Evolutionary conservation across 2,888 invertebrate genomes (phyloP), one percentile per base, ranked within the genome.

Genomic region (Melanargia galathea): DNA sequence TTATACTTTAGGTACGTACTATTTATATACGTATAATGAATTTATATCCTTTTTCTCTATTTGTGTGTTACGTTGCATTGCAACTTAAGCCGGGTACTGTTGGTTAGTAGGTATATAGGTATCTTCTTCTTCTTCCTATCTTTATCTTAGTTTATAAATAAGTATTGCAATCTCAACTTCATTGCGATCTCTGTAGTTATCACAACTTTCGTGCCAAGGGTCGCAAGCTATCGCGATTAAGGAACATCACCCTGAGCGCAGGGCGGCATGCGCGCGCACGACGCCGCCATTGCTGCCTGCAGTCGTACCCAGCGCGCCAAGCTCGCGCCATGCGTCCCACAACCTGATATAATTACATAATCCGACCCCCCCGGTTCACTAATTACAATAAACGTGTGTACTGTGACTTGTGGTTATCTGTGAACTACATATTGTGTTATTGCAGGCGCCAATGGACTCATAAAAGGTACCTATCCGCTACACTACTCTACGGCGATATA

Each of bases 181-280:
- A n/a, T n/a, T n/a, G n/a, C n/a, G n/a, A n/a, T n/a, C n/a, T n/a
- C n/a, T n/a, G n/a, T n/a, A n/a, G n/a, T n/a, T n/a, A n/a, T n/a
- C n/a, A n/a, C n/a, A n/a, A n/a, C n/a, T n/a, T n/a, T n/a, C n/a
- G n/a, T n/a, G n/a, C 20, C 5, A 45, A 20, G 18, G 5, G 20
- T 45, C 16, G 40, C 4, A 24, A n/a, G 2, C 2, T 20, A 52
- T 45, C 73, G 75, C 67, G 11, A 2, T 61, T 71, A 64, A 20
- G 67, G 54, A 72, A 80, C 72, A 61, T 62, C 70, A 59, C 71
- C 68, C 75, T 83, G 79, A 77, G 70, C 77, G 73, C 76, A 81
- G 88, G 89, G 89, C 88, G 88, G 84, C 77, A 79, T 82, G 90
- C 90, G 90, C 89, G 89, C 90, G 89, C 90, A 87, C 0, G 62